Evolutionary conservation across 2,888 invertebrate species (phyloP).

Genomic region (Eulithis testata): DNA sequence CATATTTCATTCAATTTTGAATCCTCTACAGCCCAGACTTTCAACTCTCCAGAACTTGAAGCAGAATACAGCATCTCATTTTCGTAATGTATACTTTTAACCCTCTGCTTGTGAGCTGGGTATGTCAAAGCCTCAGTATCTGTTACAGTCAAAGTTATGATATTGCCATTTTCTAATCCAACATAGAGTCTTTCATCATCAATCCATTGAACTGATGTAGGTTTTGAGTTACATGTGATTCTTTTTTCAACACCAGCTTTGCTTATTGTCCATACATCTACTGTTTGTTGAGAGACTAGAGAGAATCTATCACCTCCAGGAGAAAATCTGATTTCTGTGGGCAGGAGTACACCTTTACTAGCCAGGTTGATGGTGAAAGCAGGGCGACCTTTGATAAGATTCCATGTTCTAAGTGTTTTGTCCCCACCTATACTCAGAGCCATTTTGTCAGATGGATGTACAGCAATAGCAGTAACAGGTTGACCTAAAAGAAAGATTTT

Average conservation of each 20-base stretch:
- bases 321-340: conserved; percentile 88
- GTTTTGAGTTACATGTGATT: conserved; percentile 87
- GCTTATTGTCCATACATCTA: conserved; percentile 93
- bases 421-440: conserved; percentile 95
- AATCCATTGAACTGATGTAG: conserved; percentile 89
- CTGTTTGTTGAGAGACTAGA: conserved; percentile 87
- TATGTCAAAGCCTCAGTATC: conserved; percentile 75
- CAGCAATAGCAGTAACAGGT: conserved; percentile 89
- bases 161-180: conserved; percentile 90
- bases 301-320: conserved; percentile 91
- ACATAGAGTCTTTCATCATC: conserved; percentile 86
- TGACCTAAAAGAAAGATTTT: conserved; percentile 65
- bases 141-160: conserved; percentile 84
- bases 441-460: conserved; percentile 95
- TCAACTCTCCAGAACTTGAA: conserved; percentile 92
- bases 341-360: conserved; percentile 84
- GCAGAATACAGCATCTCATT: conserved; percentile 87
- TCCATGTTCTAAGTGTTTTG: conserved; percentile 95
- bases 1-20: conserved; percentile 81
- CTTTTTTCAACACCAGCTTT: conserved; percentile 89
- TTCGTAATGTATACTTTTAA: conserved; percentile 86
- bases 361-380: conserved; percentile 95
- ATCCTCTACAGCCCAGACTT: conserved; percentile 86
- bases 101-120: conserved; percentile 86
- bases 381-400: conserved; percentile 94